Evolutionary conservation across 1,140 invertebrate species (phyloP).

Genomic region (Thrips palmi): DNA sequence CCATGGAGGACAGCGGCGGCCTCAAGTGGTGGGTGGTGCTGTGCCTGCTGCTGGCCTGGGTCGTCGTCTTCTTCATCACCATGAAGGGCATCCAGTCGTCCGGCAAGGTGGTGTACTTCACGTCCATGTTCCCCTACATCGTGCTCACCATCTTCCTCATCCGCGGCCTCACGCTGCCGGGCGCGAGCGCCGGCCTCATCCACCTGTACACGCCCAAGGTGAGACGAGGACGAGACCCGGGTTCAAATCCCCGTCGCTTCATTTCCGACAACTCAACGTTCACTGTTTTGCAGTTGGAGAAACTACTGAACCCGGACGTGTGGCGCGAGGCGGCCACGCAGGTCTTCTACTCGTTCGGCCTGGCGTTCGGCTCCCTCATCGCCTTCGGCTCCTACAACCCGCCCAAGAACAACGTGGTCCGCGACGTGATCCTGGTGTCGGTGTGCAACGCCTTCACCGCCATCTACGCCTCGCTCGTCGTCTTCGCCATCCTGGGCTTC

Average conservation of each 20-base stretch:
- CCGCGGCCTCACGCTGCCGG: conserved; percentile 73
- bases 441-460: conserved; percentile 81
- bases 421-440: conserved; percentile 77
- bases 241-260: neutral
- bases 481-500: conserved; percentile 75
- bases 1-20: conserved; percentile 62
- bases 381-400: conserved; percentile 83
- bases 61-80: conserved; percentile 89
- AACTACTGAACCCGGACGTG: conserved; percentile 57
- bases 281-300: conserved; percentile 40
- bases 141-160: conserved; percentile 92
- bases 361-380: conserved; percentile 82
- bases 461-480: conserved; percentile 83
- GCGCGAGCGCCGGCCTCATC: conserved; percentile 67
- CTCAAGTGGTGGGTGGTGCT: conserved; percentile 90
- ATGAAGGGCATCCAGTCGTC: conserved; percentile 97
- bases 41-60: conserved; percentile 83
- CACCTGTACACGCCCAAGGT: conserved; percentile 88
- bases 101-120: conserved; percentile 93
- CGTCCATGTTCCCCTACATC: conserved; percentile 86
- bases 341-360: conserved; percentile 87
- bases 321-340: conserved; percentile 91
- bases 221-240: conserved; percentile 12
- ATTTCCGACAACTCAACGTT: neutral
- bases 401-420: conserved; percentile 74